Conservation (phyloP, 2,113 vertebrate species). For the Pseudois nayaur region DNA sequence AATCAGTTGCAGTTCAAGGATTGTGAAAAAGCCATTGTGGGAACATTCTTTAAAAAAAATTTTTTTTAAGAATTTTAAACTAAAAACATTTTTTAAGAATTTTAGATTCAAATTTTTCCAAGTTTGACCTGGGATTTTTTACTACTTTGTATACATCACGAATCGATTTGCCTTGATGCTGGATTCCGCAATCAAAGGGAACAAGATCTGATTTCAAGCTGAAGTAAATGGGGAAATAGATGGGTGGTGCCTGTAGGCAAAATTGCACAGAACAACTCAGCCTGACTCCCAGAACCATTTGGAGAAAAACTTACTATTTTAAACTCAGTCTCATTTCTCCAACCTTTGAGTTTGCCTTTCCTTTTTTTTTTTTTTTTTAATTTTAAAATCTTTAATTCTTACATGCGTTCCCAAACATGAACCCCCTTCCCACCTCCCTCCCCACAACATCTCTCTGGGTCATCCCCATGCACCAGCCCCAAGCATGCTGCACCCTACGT, state of each 20-base stretch:
- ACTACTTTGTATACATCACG: background rate
- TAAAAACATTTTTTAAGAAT: background rate
- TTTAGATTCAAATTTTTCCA: background rate
- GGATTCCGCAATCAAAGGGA: conserved; percentile 18
- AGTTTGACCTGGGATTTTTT: background rate
- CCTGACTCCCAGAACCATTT: background rate
- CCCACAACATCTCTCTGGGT: too few relatives aligned
- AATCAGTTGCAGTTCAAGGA: background rate
- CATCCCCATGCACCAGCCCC: too few relatives aligned
- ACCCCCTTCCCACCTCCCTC: too few relatives aligned
- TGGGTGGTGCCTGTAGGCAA: background rate
- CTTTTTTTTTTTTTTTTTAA: too few relatives aligned
- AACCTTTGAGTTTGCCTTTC: background rate
- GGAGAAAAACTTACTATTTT: background rate
- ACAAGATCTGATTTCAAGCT: background rate
- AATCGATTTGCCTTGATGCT: conserved; percentile 1
- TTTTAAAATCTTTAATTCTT: too few relatives aligned
- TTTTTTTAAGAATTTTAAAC: background rate
- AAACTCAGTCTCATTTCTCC: background rate
- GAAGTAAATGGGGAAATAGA: background rate
- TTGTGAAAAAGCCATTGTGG: background rate
- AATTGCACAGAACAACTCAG: background rate
- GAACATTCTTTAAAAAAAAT: background rate
- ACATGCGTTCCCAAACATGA: too few relatives aligned
- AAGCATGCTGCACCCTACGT: too few relatives aligned